phyloP scores from a whole-genome alignment of 2,888 invertebrate genomes.

The Drosophila seclusa region DNA sequence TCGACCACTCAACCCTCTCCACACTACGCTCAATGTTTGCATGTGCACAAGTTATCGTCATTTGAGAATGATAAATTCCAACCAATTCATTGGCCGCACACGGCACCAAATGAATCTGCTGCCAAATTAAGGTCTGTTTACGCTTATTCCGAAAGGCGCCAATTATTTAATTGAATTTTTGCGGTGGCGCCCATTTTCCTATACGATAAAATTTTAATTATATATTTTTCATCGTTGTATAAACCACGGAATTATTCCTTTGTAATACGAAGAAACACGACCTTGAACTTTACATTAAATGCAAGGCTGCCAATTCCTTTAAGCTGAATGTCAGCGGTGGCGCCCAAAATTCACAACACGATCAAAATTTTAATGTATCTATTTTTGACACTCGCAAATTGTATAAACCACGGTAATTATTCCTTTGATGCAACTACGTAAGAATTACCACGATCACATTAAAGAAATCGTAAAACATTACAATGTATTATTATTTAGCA shows the following conservation, averaged over 20 bases:
- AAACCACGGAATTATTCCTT: constrained; percentile 7
- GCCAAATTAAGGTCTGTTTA: constrained; percentile 9
- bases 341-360: background rate
- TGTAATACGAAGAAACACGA: background rate
- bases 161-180: constrained; percentile 50
- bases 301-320: constrained; percentile 56
- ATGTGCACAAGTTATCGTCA: constrained; percentile 27
- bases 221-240: background rate
- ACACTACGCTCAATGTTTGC: background rate
- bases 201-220: constrained; percentile 23
- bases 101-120: constrained; percentile 13
- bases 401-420: no score
- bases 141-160: constrained; percentile 1
- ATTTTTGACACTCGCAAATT: constrained; percentile 62
- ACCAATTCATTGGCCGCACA: constrained; percentile 21
- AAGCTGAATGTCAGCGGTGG: constrained; percentile 52
- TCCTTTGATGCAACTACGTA: constrained; percentile 37
- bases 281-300: constrained; percentile 53
- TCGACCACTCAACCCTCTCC: background rate
- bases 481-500: constrained; percentile 60
- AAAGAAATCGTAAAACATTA: constrained; percentile 37
- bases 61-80: constrained; percentile 51
- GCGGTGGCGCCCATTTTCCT: constrained; percentile 45
- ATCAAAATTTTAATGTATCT: constrained; percentile 40
- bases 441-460: constrained; percentile 40